phyloP scores from a whole-genome alignment of 1,140 invertebrate genomes.

The Drosophila tristis region DNA sequence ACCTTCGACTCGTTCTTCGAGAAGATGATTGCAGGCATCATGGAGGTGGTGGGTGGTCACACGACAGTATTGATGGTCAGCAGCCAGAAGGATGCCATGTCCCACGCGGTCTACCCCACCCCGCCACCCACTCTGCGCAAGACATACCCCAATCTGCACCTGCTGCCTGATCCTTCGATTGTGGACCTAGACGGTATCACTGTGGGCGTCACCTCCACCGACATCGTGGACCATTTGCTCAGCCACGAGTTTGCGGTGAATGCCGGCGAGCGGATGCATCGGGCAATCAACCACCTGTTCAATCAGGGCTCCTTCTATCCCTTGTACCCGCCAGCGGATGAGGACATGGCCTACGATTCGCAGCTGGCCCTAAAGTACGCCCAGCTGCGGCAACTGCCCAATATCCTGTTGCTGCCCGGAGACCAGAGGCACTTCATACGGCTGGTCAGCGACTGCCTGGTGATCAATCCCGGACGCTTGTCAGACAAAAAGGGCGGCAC shows the following conservation, averaged over 20 bases:
- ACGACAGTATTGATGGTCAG: conserved; percentile 87
- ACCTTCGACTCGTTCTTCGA: conserved; percentile 90
- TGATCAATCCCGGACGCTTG: conserved; percentile 93
- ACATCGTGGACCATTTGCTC: conserved; percentile 92
- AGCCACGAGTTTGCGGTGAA: conserved; percentile 89
- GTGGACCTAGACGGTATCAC: conserved; percentile 91
- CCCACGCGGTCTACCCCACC: conserved; percentile 92
- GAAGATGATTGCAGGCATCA: conserved; percentile 88
- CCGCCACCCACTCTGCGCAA: conserved; percentile 87
- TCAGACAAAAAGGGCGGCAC: conserved; percentile 88
- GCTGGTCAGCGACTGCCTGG: conserved; percentile 89
- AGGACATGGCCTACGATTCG: conserved; percentile 88
- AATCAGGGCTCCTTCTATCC: conserved; percentile 93
- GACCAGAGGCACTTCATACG: conserved; percentile 90
- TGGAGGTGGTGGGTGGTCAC: conserved; percentile 84
- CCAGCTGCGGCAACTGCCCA: conserved; percentile 89
- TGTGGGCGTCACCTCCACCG: conserved; percentile 92
- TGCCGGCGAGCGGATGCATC: conserved; percentile 88
- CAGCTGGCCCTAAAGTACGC: conserved; percentile 88
- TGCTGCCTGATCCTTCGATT: conserved; percentile 92
- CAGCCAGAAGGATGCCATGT: conserved; percentile 90
- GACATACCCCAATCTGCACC: conserved; percentile 86
- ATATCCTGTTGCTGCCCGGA: conserved; percentile 93
- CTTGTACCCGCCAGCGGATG: conserved; percentile 89
- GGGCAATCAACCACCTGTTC: conserved; percentile 90